Evolutionary conservation across 2,888 invertebrate species (phyloP).

Genomic region (Amaurobius ferox): DNA sequence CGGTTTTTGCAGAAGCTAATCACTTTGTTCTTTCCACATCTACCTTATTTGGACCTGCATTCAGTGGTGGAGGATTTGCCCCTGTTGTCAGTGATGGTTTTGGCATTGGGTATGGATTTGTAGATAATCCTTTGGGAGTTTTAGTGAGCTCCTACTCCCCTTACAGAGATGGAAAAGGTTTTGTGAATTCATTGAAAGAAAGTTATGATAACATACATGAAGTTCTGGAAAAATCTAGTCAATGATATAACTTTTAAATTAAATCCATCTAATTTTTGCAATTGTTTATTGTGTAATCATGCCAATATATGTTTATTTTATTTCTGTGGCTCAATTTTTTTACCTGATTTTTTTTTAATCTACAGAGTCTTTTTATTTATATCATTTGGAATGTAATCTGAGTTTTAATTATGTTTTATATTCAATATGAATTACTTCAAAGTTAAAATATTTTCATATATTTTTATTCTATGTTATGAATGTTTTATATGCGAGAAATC

Average conservation of each 20-base stretch:
- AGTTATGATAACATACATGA: conserved; percentile 85
- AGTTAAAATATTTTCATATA: too few species aligned
- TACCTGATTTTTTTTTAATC: neutral
- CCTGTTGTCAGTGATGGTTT: conserved; percentile 93
- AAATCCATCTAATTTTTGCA: neutral
- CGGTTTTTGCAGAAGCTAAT: conserved; percentile 87
- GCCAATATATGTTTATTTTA: neutral
- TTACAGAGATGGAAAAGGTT: conserved; percentile 84
- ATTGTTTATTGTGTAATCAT: neutral
- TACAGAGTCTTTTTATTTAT: neutral
- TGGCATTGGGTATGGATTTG: conserved; percentile 94
- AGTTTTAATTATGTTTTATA: neutral
- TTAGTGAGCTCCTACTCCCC: conserved; percentile 88
- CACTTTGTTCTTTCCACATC: conserved; percentile 96
- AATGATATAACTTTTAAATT: neutral
- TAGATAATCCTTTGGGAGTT: conserved; percentile 88
- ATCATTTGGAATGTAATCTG: neutral
- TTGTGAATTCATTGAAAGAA: conserved; percentile 83
- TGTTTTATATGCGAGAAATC: neutral
- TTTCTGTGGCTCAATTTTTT: neutral
- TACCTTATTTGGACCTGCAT: conserved; percentile 90
- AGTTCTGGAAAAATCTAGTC: conserved; percentile 74
- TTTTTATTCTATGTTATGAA: neutral
- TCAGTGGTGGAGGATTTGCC: conserved; percentile 94
- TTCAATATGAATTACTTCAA: too few species aligned